phyloP scores from a whole-genome alignment of 2,888 invertebrate genomes.

The Metellina segmentata region DNA sequence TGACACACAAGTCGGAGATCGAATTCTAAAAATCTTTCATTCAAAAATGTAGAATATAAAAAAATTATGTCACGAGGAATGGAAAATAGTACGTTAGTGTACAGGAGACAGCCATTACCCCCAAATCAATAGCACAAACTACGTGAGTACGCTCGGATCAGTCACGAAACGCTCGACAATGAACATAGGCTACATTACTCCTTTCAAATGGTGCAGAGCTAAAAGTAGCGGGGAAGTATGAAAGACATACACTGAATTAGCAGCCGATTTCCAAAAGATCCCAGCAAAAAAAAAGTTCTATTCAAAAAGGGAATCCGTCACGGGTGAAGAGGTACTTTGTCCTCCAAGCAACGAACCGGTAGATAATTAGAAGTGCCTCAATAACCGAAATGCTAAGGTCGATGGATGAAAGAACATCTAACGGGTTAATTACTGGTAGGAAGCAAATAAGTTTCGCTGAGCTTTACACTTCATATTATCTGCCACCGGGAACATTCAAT shows the following conservation, averaged over 20 bases:
- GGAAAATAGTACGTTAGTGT: no score
- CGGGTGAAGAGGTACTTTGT: constrained; percentile 62
- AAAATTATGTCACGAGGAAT: no score
- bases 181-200: not conserved
- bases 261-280: constrained; percentile 29
- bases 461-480: constrained; percentile 32
- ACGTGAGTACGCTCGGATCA: not conserved
- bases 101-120: not conserved
- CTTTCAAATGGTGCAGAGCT: constrained; percentile 32
- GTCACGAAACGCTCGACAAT: constrained; percentile 1
- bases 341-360: constrained; percentile 54
- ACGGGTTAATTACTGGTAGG: constrained; percentile 51
- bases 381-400: constrained; percentile 39
- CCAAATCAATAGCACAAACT: not conserved
- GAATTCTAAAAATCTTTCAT: no score
- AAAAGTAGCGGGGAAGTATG: constrained; percentile 1
- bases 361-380: constrained; percentile 57
- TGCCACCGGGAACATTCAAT: not conserved
- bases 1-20: no score
- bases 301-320: constrained; percentile 56
- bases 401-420: constrained; percentile 36
- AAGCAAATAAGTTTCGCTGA: constrained; percentile 9
- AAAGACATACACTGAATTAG: constrained; percentile 39
- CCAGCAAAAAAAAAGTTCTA: constrained; percentile 21
- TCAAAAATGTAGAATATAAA: no score